These are phyloP conservation scores for Euura saliciscinereae DNA, from an alignment of 1,140 invertebrate genomes.

Conservation along the genomic window DNA sequence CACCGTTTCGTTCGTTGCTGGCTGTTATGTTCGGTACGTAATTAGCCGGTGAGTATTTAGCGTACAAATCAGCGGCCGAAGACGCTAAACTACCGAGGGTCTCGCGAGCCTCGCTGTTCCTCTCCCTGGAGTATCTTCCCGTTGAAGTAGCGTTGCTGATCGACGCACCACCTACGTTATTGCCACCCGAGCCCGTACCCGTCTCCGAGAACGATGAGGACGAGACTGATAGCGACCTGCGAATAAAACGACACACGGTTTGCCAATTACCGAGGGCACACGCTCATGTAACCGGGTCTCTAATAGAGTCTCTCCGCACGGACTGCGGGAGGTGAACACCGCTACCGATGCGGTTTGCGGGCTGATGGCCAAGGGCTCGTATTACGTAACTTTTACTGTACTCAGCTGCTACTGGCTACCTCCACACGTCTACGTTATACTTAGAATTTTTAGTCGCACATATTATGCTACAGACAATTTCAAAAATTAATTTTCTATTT, in stretches of 20 bases:
- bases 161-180: conserved; percentile 12
- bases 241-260: conserved; percentile 19
- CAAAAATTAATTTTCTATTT: too few species aligned
- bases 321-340: too few species aligned
- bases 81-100: conserved; percentile 48
- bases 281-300: too few species aligned
- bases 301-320: too few species aligned
- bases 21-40: conserved; percentile 64
- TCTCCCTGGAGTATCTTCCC: conserved; percentile 21
- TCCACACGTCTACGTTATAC: too few species aligned
- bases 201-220: conserved; percentile 42
- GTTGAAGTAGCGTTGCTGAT: background rate
- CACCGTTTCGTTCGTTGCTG: conserved; percentile 1
- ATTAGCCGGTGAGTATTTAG: conserved; percentile 67
- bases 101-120: conserved; percentile 21
- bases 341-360: conserved; percentile 22
- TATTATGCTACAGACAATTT: too few species aligned
- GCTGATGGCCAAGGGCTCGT: conserved; percentile 44
- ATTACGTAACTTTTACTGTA: too few species aligned
- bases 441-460: too few species aligned
- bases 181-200: conserved; percentile 19
- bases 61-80: conserved; percentile 65
- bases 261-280: conserved; percentile 24
- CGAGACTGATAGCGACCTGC: conserved; percentile 47
- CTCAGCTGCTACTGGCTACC: too few species aligned